These are phyloP conservation scores for Brachirus orientalis DNA, from an alignment of 2,113 vertebrate genomes.

Conservation along the genomic window DNA sequence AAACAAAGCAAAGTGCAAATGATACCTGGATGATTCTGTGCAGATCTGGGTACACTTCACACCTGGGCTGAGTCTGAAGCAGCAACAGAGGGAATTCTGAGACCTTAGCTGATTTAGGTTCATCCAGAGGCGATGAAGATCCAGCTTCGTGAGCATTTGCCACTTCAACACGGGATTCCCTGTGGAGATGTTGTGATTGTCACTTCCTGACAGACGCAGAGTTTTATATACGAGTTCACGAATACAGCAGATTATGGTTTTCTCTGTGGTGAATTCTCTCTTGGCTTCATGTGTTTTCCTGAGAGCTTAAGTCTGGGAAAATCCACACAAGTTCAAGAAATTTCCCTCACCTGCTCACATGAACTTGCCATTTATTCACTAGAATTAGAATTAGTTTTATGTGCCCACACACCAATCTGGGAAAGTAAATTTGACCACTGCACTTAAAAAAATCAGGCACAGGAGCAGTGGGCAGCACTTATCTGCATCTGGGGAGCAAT, in stretches of 20 bases:
- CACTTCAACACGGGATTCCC: conserved; percentile 69
- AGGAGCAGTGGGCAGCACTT: too few relatives aligned
- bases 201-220: background rate
- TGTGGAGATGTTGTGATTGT: background rate
- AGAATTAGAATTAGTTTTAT: too few relatives aligned
- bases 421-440: too few relatives aligned
- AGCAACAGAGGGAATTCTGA: conserved; percentile 86
- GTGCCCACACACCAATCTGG: too few relatives aligned
- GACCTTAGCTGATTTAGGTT: conserved; percentile 66
- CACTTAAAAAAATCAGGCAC: too few relatives aligned
- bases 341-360: too few relatives aligned
- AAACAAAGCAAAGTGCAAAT: background rate
- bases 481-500: too few relatives aligned
- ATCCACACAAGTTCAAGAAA: too few relatives aligned
- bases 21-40: conserved; percentile 91
- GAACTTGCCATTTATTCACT: too few relatives aligned
- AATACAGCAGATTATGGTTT: background rate
- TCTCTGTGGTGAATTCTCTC: too few relatives aligned
- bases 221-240: background rate
- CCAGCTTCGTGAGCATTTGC: conserved; percentile 87
- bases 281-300: too few relatives aligned
- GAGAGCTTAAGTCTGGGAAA: too few relatives aligned
- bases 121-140: conserved; percentile 72
- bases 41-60: conserved; percentile 87
- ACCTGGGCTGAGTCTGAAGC: conserved; percentile 87